Evolutionary conservation across 2,888 invertebrate genomes (phyloP).

Genomic region (Drosophila histrio): DNA sequence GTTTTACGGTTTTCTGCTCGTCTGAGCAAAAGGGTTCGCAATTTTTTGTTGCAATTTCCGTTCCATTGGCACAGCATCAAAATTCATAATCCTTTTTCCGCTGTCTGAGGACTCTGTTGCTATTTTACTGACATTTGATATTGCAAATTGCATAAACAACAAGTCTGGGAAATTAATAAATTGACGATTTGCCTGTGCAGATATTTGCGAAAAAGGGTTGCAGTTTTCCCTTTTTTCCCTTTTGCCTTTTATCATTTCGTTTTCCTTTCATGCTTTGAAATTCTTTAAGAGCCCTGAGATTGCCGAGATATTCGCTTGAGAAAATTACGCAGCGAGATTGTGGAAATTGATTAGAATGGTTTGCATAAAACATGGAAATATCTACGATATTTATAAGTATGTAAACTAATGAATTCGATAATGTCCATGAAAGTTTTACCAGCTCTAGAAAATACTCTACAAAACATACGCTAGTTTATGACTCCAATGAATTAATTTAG

Average conservation of each 20-base stretch:
- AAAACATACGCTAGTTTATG: too few relatives aligned
- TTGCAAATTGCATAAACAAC: slow-evolving; percentile 72
- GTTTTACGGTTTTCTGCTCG: slow-evolving; percentile 70
- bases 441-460: not conserved
- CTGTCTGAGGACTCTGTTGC: slow-evolving; percentile 34
- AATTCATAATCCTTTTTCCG: slow-evolving; percentile 66
- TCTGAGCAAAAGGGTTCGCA: slow-evolving; percentile 59
- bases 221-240: slow-evolving; percentile 6
- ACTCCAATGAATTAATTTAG: too few relatives aligned
- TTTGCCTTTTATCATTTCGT: not conserved
- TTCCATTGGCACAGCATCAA: slow-evolving; percentile 33
- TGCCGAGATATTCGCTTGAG: slow-evolving; percentile 24
- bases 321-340: slow-evolving; percentile 20
- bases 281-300: slow-evolving; percentile 27
- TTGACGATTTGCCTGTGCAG: slow-evolving; percentile 40
- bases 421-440: not conserved
- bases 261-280: slow-evolving; percentile 12
- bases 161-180: slow-evolving; percentile 73
- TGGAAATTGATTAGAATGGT: slow-evolving; percentile 20
- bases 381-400: not conserved
- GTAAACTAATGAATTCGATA: not conserved
- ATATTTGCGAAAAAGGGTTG: slow-evolving; percentile 56
- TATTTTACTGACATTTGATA: slow-evolving; percentile 68
- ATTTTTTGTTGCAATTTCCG: slow-evolving; percentile 12
- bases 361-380: not conserved